Conservation (phyloP, 2,113 vertebrate species). For the Lates calcarifer region DNA sequence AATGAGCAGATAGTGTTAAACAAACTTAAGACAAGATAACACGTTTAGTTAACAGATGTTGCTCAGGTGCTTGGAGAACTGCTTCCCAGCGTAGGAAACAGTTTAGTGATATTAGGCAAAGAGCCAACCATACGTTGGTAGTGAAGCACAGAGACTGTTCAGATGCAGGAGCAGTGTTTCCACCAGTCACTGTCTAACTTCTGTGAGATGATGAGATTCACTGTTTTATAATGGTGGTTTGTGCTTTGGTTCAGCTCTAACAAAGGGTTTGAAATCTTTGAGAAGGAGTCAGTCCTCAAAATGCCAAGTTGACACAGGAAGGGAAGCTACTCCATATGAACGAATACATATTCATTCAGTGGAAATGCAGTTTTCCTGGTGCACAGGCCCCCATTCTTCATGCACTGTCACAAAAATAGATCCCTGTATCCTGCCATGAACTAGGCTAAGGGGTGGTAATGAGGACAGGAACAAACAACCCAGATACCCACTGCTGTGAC, state of each 20-base stretch:
- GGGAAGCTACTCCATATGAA: neutral
- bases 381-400: neutral
- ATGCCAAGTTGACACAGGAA: neutral
- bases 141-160: constrained; percentile 34
- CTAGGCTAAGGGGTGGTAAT: constrained; percentile 31
- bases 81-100: constrained; percentile 21
- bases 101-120: constrained; percentile 45
- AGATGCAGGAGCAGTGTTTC: constrained; percentile 8
- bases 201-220: neutral
- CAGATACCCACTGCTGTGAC: constrained; percentile 10
- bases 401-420: constrained; percentile 11
- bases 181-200: constrained; percentile 4
- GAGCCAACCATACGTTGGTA: constrained; percentile 40
- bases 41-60: constrained; percentile 50
- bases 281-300: neutral
- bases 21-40: constrained; percentile 31
- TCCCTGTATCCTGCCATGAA: constrained; percentile 2
- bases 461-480: constrained; percentile 39
- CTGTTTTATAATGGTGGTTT: neutral
- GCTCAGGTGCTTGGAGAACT: constrained; percentile 45
- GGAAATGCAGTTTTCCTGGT: neutral
- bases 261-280: neutral
- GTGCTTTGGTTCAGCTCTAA: neutral
- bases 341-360: neutral
- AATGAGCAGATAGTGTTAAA: constrained; percentile 36